A percentile compares a stretch with the other conserved stretches of the same genome.
These are phyloP conservation scores for Helicolenus hilgendorfi DNA, from an alignment of 2,797 vertebrate genomes.

Conservation along the genomic window DNA sequence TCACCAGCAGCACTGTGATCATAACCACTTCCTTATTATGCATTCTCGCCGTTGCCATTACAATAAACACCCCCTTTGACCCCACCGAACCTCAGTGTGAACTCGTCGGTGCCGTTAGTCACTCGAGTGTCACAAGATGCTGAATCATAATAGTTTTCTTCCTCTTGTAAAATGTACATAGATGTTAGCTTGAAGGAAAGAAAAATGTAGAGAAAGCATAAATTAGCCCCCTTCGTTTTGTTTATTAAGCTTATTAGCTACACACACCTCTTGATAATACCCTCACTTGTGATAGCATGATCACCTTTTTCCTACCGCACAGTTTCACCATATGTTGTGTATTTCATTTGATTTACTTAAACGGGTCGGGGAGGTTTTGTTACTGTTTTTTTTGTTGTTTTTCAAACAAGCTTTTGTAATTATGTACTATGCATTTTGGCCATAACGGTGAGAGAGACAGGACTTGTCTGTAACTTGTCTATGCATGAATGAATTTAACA, in stretches of 20 bases:
- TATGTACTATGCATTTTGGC: constrained; percentile 76
- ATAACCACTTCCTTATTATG: constrained; percentile 54
- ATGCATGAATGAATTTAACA: constrained; percentile 36
- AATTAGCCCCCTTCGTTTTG: not conserved
- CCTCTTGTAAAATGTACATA: constrained; percentile 56
- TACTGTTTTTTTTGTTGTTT: constrained; percentile 1
- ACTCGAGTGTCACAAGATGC: constrained; percentile 7
- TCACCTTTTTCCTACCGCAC: constrained; percentile 54
- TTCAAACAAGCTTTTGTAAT: constrained; percentile 61
- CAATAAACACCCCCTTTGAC: constrained; percentile 26
- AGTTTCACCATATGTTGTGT: constrained; percentile 55
- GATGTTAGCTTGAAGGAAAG: constrained; percentile 51
- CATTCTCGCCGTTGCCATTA: constrained; percentile 37
- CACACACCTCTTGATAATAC: constrained; percentile 24
- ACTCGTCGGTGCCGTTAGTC: constrained; percentile 26
- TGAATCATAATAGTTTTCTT: constrained; percentile 27
- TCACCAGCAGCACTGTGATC: constrained; percentile 61
- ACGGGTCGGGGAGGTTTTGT: constrained; percentile 42
- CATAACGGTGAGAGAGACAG: constrained; percentile 49
- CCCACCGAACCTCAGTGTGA: constrained; percentile 37
- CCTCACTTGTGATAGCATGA: constrained; percentile 46
- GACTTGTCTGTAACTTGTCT: constrained; percentile 56
- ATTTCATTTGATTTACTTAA: constrained; percentile 67
- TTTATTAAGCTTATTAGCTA: constrained; percentile 22
- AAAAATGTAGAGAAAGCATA: not conserved